A percentile compares a stretch with the other conserved stretches of the same genome.
Evolutionary conservation across 2,113 vertebrate genomes (phyloP).

Genomic region (Synodontis membranacea): DNA sequence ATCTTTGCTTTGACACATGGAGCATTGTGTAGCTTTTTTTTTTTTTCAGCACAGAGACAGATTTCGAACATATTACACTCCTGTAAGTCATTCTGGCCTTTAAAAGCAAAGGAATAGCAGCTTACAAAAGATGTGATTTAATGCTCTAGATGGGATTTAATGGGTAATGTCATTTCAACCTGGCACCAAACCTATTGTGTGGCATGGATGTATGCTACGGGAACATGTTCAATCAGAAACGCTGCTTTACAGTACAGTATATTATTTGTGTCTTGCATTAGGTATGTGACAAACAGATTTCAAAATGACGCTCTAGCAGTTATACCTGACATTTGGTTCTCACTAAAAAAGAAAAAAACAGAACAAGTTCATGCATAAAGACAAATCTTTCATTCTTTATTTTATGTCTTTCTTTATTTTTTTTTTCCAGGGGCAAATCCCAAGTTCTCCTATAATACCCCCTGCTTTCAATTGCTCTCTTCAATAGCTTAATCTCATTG

Average conservation of each 20-base stretch:
- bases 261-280: not conserved
- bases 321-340: not conserved
- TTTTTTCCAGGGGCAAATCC: not conserved
- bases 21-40: not conserved
- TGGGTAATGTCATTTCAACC: constrained; percentile 15
- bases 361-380: not conserved
- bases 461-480: not conserved
- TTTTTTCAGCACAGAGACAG: not conserved
- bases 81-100: constrained; percentile 9
- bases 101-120: not conserved
- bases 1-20: not conserved
- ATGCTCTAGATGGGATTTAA: constrained; percentile 5
- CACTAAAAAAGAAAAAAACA: not conserved
- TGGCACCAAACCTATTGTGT: not conserved
- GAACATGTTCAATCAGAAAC: not conserved
- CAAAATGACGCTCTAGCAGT: not conserved
- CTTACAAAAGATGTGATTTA: constrained; percentile 16
- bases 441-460: not conserved
- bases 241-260: not conserved
- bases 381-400: not conserved
- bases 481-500: not conserved
- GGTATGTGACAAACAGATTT: not conserved
- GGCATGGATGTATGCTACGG: not conserved
- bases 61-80: not conserved
- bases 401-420: not conserved